phyloP scores from a whole-genome alignment of 2,797 vertebrate species.

The Iguana delicatissima region DNA sequence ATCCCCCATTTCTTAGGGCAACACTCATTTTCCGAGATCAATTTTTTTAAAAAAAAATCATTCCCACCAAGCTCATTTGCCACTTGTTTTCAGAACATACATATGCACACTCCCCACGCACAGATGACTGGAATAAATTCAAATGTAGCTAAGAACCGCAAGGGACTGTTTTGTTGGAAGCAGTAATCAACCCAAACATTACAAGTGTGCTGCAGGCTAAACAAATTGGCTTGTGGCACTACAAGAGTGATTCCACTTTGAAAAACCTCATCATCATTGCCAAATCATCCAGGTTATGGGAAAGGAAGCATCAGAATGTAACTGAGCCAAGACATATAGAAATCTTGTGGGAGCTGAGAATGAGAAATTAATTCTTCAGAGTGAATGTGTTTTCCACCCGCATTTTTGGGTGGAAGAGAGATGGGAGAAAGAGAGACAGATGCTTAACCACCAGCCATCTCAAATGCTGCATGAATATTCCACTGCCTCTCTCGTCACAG shows the following conservation, averaged over 20 bases:
- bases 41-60: slow-evolving; percentile 6
- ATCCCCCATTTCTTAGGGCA: too few species aligned
- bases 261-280: slow-evolving; percentile 52
- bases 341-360: slow-evolving; percentile 49
- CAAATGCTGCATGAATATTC: slow-evolving; percentile 64
- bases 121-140: slow-evolving; percentile 45
- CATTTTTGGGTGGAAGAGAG: slow-evolving; percentile 9
- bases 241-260: slow-evolving; percentile 60
- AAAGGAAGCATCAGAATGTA: background rate
- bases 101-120: background rate
- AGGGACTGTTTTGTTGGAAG: slow-evolving; percentile 63
- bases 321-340: slow-evolving; percentile 53
- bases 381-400: slow-evolving; percentile 23
- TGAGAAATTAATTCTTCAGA: slow-evolving; percentile 5
- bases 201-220: slow-evolving; percentile 63
- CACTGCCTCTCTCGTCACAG: background rate
- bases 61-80: slow-evolving; percentile 42
- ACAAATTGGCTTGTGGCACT: slow-evolving; percentile 61
- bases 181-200: slow-evolving; percentile 59
- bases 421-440: slow-evolving; percentile 46
- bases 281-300: slow-evolving; percentile 44
- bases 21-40: background rate
- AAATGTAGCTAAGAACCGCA: slow-evolving; percentile 49
- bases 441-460: slow-evolving; percentile 61
- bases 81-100: slow-evolving; percentile 40